phyloP scores from a whole-genome alignment of 2,113 vertebrate species.

The Bos indicus region DNA sequence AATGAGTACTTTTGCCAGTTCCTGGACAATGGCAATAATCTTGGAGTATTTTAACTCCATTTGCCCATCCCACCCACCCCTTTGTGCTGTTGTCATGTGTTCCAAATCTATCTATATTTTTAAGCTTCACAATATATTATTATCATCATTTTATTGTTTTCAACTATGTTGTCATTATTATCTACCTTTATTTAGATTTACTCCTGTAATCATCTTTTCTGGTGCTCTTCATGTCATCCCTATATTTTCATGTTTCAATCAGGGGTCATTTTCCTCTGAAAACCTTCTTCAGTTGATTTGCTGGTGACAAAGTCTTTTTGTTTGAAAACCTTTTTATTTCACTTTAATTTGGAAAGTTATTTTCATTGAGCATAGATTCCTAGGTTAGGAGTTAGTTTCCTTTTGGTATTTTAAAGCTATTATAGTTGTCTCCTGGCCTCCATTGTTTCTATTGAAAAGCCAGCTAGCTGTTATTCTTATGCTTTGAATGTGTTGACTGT shows the following conservation, averaged over 20 bases:
- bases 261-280: not conserved
- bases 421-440: not conserved
- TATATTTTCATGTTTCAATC: not conserved
- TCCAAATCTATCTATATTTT: not conserved
- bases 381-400: not conserved
- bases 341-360: not conserved
- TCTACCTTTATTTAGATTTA: not conserved
- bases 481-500: not conserved
- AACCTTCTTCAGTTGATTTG: not conserved
- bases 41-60: not conserved
- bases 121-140: not conserved
- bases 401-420: not conserved
- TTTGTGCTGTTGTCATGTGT: not conserved
- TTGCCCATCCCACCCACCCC: not conserved
- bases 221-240: not conserved
- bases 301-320: not conserved
- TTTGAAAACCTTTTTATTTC: not conserved
- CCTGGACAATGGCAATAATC: not conserved
- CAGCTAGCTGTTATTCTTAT: not conserved
- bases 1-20: not conserved
- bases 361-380: not conserved
- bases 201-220: not conserved
- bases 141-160: not conserved
- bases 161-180: not conserved
- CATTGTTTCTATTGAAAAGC: not conserved